phyloP scores from a whole-genome alignment of 2,888 invertebrate species.

The Archips xylosteana region DNA sequence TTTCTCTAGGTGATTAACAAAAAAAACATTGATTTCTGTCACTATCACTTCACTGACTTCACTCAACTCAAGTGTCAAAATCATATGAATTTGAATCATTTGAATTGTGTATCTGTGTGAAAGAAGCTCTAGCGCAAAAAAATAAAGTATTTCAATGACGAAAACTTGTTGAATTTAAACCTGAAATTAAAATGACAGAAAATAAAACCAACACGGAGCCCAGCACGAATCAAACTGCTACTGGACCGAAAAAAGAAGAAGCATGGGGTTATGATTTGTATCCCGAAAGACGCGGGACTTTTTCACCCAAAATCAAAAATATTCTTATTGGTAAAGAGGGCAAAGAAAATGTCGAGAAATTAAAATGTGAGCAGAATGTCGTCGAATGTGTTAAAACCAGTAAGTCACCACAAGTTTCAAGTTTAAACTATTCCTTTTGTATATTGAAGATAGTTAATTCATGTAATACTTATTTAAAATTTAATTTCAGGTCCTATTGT shows the following conservation, averaged over 20 bases:
- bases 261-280: constrained; percentile 93
- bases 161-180: neutral
- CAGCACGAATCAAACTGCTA: constrained; percentile 41
- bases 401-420: constrained; percentile 58
- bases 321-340: constrained; percentile 88
- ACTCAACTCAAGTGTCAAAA: too few relatives aligned
- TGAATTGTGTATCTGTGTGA: neutral
- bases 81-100: constrained; percentile 22
- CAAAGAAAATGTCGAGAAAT: constrained; percentile 88
- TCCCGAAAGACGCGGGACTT: constrained; percentile 90
- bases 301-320: constrained; percentile 82
- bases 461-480: constrained; percentile 34
- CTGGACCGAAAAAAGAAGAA: constrained; percentile 57
- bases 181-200: constrained; percentile 19
- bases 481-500: constrained; percentile 88
- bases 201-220: constrained; percentile 42
- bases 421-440: neutral
- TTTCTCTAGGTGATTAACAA: too few relatives aligned
- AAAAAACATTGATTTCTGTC: too few relatives aligned
- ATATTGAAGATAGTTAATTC: neutral
- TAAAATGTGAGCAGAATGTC: constrained; percentile 93
- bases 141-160: neutral
- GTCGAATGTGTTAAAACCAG: constrained; percentile 90
- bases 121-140: neutral
- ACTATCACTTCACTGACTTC: too few relatives aligned